phyloP scores from a whole-genome alignment of 2,888 invertebrate species.

The Diarsia mendica region DNA sequence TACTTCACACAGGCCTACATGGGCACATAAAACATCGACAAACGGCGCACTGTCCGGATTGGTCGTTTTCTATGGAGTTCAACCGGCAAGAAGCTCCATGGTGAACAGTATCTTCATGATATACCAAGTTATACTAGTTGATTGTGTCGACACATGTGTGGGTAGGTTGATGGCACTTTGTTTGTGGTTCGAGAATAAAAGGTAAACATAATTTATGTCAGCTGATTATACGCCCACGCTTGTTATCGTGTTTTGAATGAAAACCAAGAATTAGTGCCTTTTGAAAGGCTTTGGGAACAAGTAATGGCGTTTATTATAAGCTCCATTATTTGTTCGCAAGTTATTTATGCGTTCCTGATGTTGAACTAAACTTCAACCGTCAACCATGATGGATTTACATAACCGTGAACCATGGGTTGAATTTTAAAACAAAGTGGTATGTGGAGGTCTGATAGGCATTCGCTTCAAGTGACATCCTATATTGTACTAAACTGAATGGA shows the following conservation, averaged over 20 bases:
- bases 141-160: conserved; percentile 48
- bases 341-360: too few relatives aligned
- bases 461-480: background rate
- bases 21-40: too few relatives aligned
- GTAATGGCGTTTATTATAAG: background rate
- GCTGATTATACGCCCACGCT: conserved; percentile 48
- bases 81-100: too few relatives aligned
- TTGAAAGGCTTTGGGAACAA: background rate
- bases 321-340: too few relatives aligned
- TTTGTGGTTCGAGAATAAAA: conserved; percentile 42
- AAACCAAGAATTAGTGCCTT: conserved; percentile 1
- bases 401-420: too few relatives aligned
- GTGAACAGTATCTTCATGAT: background rate
- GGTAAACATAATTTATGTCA: conserved; percentile 37
- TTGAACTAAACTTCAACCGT: too few relatives aligned
- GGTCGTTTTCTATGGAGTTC: too few relatives aligned
- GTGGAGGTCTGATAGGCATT: background rate
- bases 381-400: too few relatives aligned
- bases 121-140: conserved; percentile 6
- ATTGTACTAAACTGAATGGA: background rate
- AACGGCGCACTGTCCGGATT: too few relatives aligned
- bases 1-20: too few relatives aligned
- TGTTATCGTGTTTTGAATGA: conserved; percentile 19
- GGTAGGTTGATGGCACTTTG: conserved; percentile 46
- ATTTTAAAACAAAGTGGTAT: background rate